These are phyloP conservation scores for Phalacrocorax carbo DNA, from an alignment of 2,113 vertebrate species.

Conservation along the genomic window DNA sequence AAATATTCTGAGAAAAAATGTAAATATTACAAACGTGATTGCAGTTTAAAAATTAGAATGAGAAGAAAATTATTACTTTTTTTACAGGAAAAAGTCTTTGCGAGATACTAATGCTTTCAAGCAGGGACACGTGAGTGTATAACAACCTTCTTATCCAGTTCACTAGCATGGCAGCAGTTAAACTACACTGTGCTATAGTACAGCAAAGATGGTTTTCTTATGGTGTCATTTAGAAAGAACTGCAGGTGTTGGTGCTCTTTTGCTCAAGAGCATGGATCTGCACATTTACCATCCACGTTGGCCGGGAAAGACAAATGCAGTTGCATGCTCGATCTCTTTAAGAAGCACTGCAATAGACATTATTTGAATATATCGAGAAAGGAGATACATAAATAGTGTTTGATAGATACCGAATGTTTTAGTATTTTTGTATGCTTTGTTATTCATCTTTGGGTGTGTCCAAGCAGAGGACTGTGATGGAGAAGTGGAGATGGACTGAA, in stretches of 20 bases:
- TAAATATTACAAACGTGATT: not conserved
- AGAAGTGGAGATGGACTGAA: not conserved
- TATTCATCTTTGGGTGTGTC: not conserved
- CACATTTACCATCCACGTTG: not conserved
- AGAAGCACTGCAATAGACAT: not conserved
- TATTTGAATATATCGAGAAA: not conserved
- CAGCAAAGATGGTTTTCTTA: not conserved
- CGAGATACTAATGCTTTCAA: not conserved
- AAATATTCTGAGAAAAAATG: not conserved
- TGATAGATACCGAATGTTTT: not conserved
- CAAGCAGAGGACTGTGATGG: not conserved
- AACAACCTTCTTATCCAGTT: not conserved
- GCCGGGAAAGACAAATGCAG: not conserved
- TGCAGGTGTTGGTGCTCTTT: not conserved
- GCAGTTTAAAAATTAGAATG: not conserved
- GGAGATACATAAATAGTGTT: not conserved
- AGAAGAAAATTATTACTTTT: not conserved
- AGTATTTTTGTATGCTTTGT: not conserved
- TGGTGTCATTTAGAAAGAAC: not conserved
- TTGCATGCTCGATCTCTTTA: not conserved
- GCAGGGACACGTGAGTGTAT: not conserved
- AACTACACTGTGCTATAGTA: not conserved
- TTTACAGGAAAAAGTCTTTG: not conserved
- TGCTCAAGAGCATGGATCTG: not conserved
- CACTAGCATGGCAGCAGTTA: not conserved